Evolutionary conservation across 2,113 vertebrate genomes (phyloP).

Genomic region (Aldabrachelys gigantea): DNA sequence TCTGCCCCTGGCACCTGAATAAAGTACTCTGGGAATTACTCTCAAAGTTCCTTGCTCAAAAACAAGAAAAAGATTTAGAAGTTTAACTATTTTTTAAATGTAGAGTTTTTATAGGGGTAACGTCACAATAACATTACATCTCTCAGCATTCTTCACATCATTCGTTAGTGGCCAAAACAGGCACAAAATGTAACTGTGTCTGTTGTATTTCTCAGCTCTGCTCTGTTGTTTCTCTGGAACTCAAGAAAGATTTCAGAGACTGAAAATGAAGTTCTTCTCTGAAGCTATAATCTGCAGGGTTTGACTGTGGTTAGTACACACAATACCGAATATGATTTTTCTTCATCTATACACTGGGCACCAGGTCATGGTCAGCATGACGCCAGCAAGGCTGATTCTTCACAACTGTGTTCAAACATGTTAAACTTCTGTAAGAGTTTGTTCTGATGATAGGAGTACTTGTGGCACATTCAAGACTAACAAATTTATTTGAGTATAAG

Average conservation of each 20-base stretch:
- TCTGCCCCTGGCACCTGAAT: not conserved
- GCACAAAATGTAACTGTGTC: not conserved
- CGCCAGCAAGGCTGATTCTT: not conserved
- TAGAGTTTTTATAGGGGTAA: not conserved
- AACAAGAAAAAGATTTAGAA: not conserved
- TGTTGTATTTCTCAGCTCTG: not conserved
- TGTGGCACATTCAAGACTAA: too few species aligned
- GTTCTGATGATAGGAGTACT: not conserved
- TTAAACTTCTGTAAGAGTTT: not conserved
- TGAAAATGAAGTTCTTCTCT: not conserved
- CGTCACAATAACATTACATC: not conserved
- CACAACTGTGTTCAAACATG: not conserved
- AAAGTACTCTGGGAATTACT: not conserved
- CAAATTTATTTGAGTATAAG: too few species aligned
- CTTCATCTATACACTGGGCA: not conserved
- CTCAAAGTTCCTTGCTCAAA: not conserved
- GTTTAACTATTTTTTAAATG: not conserved
- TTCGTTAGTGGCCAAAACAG: not conserved
- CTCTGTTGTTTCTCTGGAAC: not conserved
- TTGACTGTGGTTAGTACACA: not conserved
- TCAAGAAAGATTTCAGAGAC: not conserved
- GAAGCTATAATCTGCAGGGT: not conserved
- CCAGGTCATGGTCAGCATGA: not conserved
- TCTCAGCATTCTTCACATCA: not conserved
- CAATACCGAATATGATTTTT: not conserved